Conservation (phyloP, 2,888 invertebrate species). For the Endotricha flammealis region DNA sequence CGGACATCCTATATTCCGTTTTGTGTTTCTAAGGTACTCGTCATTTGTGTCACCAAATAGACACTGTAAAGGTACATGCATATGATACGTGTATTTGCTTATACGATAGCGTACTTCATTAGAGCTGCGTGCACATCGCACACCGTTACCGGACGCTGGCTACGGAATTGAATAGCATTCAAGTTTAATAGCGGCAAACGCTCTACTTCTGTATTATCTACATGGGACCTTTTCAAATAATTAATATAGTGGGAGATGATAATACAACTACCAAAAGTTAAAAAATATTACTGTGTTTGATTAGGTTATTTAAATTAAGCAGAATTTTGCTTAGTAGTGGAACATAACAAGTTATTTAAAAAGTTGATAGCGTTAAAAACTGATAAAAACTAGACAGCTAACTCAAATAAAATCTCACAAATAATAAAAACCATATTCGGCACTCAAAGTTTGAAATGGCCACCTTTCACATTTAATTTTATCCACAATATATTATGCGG, state of each 20-base stretch:
- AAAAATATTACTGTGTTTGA: neutral
- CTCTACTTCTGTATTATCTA: slow-evolving; percentile 62
- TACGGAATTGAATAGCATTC: slow-evolving; percentile 68
- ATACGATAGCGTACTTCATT: slow-evolving; percentile 10
- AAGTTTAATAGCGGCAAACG: slow-evolving; percentile 68
- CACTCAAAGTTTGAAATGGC: too few relatives aligned
- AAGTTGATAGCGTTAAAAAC: too few relatives aligned
- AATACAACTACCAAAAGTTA: slow-evolving; percentile 13
- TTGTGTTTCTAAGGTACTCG: too few relatives aligned
- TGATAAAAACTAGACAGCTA: too few relatives aligned
- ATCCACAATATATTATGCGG: too few relatives aligned
- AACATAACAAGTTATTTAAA: neutral
- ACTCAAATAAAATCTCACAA: too few relatives aligned
- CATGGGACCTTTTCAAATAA: slow-evolving; percentile 50
- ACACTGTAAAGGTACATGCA: too few relatives aligned
- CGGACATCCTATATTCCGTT: too few relatives aligned
- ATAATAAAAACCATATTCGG: too few relatives aligned
- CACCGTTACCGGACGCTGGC: slow-evolving; percentile 43
- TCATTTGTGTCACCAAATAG: too few relatives aligned
- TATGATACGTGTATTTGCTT: neutral
- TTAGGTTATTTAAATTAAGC: slow-evolving; percentile 2
- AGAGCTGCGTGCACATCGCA: slow-evolving; percentile 25
- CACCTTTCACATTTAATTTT: too few relatives aligned
- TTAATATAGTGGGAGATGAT: slow-evolving; percentile 42
- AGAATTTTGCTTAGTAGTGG: too few relatives aligned